Percentiles rank a stretch among this genome's conserved stretches.
Evolutionary conservation across 2,888 invertebrate genomes (phyloP).

Genomic region (Spodoptera picta): DNA sequence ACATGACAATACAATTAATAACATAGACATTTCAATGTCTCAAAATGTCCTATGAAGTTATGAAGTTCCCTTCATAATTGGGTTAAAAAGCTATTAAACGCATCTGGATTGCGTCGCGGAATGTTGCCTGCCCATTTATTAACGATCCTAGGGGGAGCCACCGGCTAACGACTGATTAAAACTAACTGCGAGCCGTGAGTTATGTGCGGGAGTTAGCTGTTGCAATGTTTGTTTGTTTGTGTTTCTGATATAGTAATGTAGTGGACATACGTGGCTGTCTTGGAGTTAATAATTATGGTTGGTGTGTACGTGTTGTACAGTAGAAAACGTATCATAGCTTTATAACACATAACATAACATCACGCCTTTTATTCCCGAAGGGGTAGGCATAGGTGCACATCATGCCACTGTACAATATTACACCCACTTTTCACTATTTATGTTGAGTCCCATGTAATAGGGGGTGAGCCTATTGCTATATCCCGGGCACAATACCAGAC

Average conservation of each 20-base stretch:
- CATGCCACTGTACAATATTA: no score
- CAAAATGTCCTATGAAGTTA: conserved; percentile 56
- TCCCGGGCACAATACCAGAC: no score
- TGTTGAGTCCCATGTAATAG: no score
- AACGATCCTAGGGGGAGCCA: conserved; percentile 63
- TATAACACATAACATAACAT: no score
- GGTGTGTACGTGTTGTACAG: no score
- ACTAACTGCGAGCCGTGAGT: conserved; percentile 65
- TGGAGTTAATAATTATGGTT: neutral
- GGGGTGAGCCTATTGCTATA: no score
- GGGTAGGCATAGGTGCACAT: no score
- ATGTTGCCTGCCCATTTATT: conserved; percentile 60
- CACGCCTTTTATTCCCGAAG: no score
- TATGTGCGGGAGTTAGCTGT: conserved; percentile 52
- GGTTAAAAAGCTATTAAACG: conserved; percentile 75
- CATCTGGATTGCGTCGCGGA: conserved; percentile 71
- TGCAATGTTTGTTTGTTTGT: conserved; percentile 43
- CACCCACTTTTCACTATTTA: no score
- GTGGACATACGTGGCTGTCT: conserved; percentile 17
- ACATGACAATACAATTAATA: conserved; percentile 46
- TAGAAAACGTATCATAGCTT: no score
- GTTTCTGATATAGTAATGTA: conserved; percentile 23
- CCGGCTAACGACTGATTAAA: conserved; percentile 69
- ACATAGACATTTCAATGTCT: conserved; percentile 57
- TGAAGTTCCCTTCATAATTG: conserved; percentile 63